phyloP scores from a whole-genome alignment of 2,113 vertebrate species.

The Delphinapterus leucas region DNA sequence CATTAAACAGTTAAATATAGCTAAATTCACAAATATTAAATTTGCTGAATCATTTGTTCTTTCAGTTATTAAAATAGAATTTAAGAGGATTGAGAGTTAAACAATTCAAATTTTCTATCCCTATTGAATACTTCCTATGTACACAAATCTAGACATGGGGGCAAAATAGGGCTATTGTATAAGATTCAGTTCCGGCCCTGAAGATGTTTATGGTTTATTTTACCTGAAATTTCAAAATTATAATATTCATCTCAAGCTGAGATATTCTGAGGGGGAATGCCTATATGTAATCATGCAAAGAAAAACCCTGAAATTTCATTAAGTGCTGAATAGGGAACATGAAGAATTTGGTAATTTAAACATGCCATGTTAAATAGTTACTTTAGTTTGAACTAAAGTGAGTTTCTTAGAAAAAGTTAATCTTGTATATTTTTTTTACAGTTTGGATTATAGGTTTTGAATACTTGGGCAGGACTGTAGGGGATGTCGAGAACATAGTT shows the following conservation, averaged over 20 bases:
- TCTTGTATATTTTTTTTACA: neutral
- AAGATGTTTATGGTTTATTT: neutral
- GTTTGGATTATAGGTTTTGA: neutral
- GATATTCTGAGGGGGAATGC: neutral
- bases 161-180: neutral
- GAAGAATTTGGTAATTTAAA: neutral
- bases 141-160: neutral
- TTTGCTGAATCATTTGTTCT: neutral
- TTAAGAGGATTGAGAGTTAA: neutral
- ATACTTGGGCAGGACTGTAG: neutral
- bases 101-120: neutral
- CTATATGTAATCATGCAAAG: neutral
- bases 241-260: neutral
- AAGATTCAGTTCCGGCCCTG: neutral
- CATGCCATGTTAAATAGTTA: neutral
- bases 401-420: slow-evolving; percentile 1
- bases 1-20: neutral
- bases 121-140: neutral
- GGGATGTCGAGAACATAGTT: neutral
- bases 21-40: neutral
- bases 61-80: slow-evolving; percentile 17
- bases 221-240: neutral
- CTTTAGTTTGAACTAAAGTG: neutral
- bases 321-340: neutral
- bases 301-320: neutral